Evolutionary conservation across 2,797 vertebrate species (phyloP).

Genomic region (Enteromius paludinosus): DNA sequence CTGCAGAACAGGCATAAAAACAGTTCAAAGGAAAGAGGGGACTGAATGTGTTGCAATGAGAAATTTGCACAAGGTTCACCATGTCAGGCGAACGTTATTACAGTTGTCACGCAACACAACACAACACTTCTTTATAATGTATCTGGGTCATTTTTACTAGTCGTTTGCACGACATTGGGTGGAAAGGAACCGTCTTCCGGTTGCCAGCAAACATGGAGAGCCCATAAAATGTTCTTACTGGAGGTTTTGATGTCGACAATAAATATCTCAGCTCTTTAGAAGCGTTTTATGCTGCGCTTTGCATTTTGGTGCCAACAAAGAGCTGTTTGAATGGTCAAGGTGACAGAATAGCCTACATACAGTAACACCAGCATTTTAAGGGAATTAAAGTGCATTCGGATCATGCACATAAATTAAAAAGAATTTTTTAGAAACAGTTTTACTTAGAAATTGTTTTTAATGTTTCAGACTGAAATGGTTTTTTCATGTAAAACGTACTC

Average conservation of each 20-base stretch:
- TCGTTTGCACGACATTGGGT: constrained; percentile 51
- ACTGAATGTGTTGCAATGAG: background rate
- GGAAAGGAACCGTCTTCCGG: constrained; percentile 28
- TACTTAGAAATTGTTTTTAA: background rate
- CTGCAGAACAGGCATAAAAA: background rate
- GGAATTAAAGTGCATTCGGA: background rate
- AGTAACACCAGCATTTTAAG: background rate
- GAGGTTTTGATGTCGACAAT: constrained; percentile 28
- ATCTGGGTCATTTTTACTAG: constrained; percentile 57
- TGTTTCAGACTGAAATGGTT: background rate
- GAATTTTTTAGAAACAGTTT: background rate
- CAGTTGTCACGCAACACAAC: constrained; percentile 46
- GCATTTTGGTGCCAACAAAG: background rate
- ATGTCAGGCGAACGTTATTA: constrained; percentile 43
- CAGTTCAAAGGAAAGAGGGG: background rate
- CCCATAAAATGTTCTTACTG: constrained; percentile 38
- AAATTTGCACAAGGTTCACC: constrained; percentile 35
- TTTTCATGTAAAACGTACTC: background rate
- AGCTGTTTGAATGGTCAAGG: background rate
- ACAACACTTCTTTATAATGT: constrained; percentile 48
- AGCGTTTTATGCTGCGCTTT: background rate
- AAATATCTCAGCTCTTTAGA: constrained; percentile 9
- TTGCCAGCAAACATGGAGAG: constrained; percentile 43
- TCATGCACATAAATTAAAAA: background rate
- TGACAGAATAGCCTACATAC: background rate